Evolutionary conservation across 2,113 vertebrate genomes (phyloP).

Genomic region (Leuciscus idus): DNA sequence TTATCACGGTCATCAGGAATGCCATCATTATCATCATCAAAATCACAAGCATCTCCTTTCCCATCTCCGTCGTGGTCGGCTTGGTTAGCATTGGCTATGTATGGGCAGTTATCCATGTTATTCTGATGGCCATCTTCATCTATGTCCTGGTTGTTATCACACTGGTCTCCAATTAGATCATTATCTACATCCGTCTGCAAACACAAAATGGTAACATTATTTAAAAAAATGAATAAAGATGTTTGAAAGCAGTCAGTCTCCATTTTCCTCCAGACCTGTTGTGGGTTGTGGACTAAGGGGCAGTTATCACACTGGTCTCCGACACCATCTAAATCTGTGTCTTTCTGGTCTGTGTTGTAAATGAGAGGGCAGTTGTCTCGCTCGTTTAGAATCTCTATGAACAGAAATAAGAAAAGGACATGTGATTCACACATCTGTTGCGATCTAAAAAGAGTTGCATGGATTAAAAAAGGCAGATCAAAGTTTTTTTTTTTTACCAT

Average conservation of each 20-base stretch:
- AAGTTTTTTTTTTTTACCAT: slow-evolving; percentile 76
- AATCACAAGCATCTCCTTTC: slow-evolving; percentile 90
- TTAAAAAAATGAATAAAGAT: background rate
- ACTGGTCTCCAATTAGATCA: slow-evolving; percentile 93
- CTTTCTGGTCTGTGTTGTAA: slow-evolving; percentile 95
- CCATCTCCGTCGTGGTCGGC: slow-evolving; percentile 94
- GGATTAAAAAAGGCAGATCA: background rate
- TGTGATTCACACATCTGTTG: background rate
- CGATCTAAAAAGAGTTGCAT: background rate
- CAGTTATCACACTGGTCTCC: slow-evolving; percentile 98
- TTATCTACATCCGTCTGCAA: slow-evolving; percentile 87
- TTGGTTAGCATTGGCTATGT: slow-evolving; percentile 92
- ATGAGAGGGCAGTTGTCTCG: slow-evolving; percentile 93
- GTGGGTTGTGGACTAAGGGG: slow-evolving; percentile 90
- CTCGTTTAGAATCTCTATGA: slow-evolving; percentile 89
- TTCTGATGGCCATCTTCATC: slow-evolving; percentile 97
- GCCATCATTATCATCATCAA: slow-evolving; percentile 94
- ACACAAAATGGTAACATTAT: background rate
- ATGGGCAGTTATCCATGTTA: slow-evolving; percentile 96
- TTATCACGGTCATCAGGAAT: slow-evolving; percentile 94
- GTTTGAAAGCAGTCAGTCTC: background rate
- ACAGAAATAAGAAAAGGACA: background rate
- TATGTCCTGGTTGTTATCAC: slow-evolving; percentile 92
- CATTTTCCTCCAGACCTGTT: slow-evolving; percentile 79
- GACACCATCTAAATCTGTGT: slow-evolving; percentile 91